Base-by-base conservation (phyloP, 2,113 vertebrate genomes). In the Leucosticte australis region DNA sequence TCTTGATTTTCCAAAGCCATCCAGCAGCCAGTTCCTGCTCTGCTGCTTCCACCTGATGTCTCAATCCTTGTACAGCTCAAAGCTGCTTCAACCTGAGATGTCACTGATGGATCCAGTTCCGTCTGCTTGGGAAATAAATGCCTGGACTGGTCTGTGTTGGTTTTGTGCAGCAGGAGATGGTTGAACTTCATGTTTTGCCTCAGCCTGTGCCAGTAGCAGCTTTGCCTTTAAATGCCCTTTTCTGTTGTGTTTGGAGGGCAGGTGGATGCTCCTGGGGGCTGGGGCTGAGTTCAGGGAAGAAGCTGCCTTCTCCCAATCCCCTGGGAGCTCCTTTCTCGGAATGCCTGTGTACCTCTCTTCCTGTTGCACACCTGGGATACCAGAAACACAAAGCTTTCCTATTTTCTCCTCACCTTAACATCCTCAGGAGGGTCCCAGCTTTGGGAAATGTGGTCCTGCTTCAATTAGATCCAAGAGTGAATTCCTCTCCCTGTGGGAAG, bases 181-280 rank as follows among this genome's bases (percentile, higher is more conserved):
- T 49, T 41, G 30, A 37, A 50, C 27, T n/a, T 50, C 0, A 1
- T 5, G 4, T 77, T 30, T 62, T 70, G 62, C 67, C 33, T 50
- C 6, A 53, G 67, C 55, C 35, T 0, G 0, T 46, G 70, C 46
- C 28, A 13, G 41, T 27, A 28, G 27, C 62, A 50, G 39, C 56
- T 55, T 42, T 79, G 37, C 73, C 39, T 94, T 83, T 14, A 39
- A 52, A 26, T 53, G 41, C 16, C 22, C 41, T 42, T 37, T 55
- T 52, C 24, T 68, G 15, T 37, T 30, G 10, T 30, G 13, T 53
- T 33, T 71, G 63, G 46, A 47, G 39, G 5, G 27, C 27, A 5
- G n/a, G 1, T 6, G 44, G 39, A 9, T 74, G 28, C 28, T 85
- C 56, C 44, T 50, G 23, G 52, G 14, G 31, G 35, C 9, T 23